phyloP scores from a whole-genome alignment of 2,888 invertebrate genomes.

The Agrotis puta region DNA sequence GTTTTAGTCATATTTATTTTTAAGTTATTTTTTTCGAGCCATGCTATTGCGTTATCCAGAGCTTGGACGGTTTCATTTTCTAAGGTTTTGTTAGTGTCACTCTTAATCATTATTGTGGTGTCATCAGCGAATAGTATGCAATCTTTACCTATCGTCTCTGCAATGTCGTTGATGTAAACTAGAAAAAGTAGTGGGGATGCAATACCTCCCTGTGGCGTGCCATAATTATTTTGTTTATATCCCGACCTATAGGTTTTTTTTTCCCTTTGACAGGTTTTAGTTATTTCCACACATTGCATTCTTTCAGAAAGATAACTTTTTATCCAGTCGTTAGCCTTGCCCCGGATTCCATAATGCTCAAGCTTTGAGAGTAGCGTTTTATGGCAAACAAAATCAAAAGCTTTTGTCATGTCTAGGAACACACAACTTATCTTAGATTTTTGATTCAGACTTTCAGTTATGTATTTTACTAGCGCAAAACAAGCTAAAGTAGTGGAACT shows the following conservation, averaged over 20 bases:
- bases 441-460: too few species aligned
- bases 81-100: neutral
- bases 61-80: neutral
- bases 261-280: too few species aligned
- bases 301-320: neutral
- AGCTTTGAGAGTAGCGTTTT: neutral
- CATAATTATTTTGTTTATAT: too few species aligned
- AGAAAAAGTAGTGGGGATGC: too few species aligned
- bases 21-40: too few species aligned
- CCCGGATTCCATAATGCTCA: neutral
- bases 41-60: too few species aligned
- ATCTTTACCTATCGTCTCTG: neutral
- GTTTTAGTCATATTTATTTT: too few species aligned
- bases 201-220: too few species aligned
- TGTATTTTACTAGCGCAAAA: too few species aligned
- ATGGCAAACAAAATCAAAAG: neutral
- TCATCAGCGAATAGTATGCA: neutral
- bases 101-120: neutral
- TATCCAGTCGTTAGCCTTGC: neutral
- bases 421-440: neutral
- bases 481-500: too few species aligned
- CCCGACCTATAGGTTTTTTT: too few species aligned
- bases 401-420: conserved; percentile 4
- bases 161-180: too few species aligned
- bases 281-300: neutral